Percentiles rank a stretch among this genome's conserved stretches.
Evolutionary conservation across 1,140 invertebrate species (phyloP).

Genomic region (Reticulitermes speratus): DNA sequence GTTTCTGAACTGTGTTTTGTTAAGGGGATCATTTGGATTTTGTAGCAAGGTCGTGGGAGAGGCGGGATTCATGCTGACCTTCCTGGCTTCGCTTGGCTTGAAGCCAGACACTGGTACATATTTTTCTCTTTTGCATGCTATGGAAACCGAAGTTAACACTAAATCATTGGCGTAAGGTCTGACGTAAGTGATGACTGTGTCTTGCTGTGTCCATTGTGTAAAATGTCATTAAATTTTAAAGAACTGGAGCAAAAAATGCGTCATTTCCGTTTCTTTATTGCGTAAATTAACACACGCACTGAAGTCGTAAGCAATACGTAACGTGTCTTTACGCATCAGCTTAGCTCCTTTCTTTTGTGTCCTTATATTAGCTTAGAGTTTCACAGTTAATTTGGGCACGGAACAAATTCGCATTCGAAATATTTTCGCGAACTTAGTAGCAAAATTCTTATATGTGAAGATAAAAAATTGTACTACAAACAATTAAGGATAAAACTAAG

Average conservation of each 20-base stretch:
- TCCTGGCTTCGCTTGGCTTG: background rate
- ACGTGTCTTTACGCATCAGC: background rate
- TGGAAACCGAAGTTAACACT: background rate
- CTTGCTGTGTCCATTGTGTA: background rate
- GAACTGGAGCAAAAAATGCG: background rate
- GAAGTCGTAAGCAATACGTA: background rate
- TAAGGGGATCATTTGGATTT: too few relatives aligned
- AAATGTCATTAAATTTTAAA: background rate
- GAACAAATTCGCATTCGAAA: too few relatives aligned
- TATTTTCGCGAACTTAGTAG: too few relatives aligned
- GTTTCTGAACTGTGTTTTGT: too few relatives aligned
- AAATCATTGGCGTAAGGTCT: background rate
- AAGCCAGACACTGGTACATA: background rate
- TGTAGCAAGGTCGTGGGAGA: too few relatives aligned
- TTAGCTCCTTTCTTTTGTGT: background rate
- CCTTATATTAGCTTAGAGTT: too few relatives aligned
- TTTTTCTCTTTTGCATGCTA: background rate
- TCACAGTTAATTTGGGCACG: too few relatives aligned
- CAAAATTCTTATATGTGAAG: too few relatives aligned
- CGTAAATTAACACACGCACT: background rate
- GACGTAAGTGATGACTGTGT: background rate
- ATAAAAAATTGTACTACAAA: too few relatives aligned
- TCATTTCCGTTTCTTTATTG: background rate
- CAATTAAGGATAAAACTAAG: too few relatives aligned
- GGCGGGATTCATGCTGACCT: background rate